These are phyloP conservation scores for Caenorhabditis imperialis DNA, from an alignment of 2,888 invertebrate genomes.

Conservation along the genomic window DNA sequence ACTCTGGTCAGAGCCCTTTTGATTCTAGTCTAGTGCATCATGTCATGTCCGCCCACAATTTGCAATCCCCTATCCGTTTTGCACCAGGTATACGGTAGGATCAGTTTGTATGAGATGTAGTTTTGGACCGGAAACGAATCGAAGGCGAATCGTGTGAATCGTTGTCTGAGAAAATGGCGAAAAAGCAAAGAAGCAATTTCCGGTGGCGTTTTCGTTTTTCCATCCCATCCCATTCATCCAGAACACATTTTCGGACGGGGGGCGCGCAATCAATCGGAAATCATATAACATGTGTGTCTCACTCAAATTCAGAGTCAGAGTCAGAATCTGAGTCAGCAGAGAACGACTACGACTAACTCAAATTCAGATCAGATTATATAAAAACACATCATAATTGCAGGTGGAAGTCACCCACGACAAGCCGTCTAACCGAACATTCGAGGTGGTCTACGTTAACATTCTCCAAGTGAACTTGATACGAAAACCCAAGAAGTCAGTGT, in stretches of 20 bases:
- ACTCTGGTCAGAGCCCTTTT: too few species aligned
- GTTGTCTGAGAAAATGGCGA: neutral
- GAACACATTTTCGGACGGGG: slow-evolving; percentile 4
- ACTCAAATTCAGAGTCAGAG: too few species aligned
- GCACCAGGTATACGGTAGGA: too few species aligned
- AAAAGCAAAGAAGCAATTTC: slow-evolving; percentile 29
- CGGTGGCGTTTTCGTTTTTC: slow-evolving; percentile 8
- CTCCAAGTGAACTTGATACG: slow-evolving; percentile 23
- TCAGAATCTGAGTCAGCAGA: too few species aligned
- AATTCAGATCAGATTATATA: too few species aligned
- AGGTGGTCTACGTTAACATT: slow-evolving; percentile 35
- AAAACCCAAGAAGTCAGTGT: slow-evolving; percentile 45
- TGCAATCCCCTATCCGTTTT: too few species aligned
- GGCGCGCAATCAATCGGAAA: neutral
- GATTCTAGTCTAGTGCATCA: too few species aligned
- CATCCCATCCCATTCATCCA: slow-evolving; percentile 2
- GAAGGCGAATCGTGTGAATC: neutral
- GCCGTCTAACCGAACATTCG: slow-evolving; percentile 35
- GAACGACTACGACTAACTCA: too few species aligned
- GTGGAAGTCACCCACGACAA: slow-evolving; percentile 6
- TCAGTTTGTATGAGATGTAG: too few species aligned
- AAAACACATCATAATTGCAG: slow-evolving; percentile 14
- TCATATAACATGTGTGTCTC: neutral
- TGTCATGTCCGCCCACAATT: too few species aligned
- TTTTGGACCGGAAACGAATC: neutral